Evolutionary conservation across 2,113 vertebrate species (phyloP).

Genomic region (Origma solitaria): DNA sequence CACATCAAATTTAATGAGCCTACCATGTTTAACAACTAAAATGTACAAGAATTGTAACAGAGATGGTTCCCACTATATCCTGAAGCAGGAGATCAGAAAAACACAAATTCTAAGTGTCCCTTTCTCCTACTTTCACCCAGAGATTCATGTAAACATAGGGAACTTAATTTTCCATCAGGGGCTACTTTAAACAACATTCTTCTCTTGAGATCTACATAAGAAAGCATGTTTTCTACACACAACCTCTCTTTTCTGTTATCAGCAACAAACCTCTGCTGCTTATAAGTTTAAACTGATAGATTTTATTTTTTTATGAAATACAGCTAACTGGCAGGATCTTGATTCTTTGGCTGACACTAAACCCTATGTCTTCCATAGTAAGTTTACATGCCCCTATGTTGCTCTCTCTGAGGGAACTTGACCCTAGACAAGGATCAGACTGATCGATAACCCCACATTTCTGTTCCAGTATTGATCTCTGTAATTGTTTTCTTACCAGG

Average conservation of each 20-base stretch:
- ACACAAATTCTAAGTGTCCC: not conserved
- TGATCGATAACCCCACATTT: not conserved
- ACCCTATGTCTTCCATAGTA: not conserved
- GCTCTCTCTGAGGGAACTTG: not conserved
- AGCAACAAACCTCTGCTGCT: not conserved
- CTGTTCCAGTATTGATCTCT: not conserved
- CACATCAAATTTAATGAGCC: not conserved
- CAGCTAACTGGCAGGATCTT: not conserved
- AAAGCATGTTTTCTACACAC: not conserved
- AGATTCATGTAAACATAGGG: not conserved
- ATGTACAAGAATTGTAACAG: not conserved
- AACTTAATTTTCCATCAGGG: not conserved
- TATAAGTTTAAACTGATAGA: not conserved
- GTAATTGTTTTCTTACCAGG: not conserved
- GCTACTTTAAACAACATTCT: not conserved
- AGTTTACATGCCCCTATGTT: fast-evolving
- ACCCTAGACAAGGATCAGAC: not conserved
- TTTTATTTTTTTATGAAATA: not conserved
- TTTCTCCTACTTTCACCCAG: not conserved
- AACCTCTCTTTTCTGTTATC: not conserved
- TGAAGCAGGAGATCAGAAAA: not conserved
- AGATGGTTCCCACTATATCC: not conserved
- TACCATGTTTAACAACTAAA: not conserved
- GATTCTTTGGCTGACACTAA: not conserved
- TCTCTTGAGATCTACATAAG: not conserved